These are phyloP conservation scores for Cryptus viduatorius DNA, from an alignment of 2,888 invertebrate species.

Conservation along the genomic window DNA sequence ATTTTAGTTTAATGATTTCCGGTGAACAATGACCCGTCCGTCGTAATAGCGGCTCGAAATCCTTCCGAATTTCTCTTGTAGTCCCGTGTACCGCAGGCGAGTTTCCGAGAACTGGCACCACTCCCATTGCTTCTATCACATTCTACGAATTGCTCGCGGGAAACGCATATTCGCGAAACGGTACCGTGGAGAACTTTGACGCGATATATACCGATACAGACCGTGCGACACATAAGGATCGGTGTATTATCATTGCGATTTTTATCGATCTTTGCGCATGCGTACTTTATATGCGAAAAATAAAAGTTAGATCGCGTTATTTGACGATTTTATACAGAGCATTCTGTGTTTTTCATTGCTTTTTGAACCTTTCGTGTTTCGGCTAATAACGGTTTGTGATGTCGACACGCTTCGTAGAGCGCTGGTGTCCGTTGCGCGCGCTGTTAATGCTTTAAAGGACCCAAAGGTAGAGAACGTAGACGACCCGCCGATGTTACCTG, in stretches of 20 bases:
- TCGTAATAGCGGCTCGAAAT: slow-evolving; percentile 77
- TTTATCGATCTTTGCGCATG: no score
- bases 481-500: slow-evolving; percentile 17
- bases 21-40: slow-evolving; percentile 78
- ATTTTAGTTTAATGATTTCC: slow-evolving; percentile 84
- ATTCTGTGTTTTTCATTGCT: neutral
- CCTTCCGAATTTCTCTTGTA: slow-evolving; percentile 6
- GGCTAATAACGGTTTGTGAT: slow-evolving; percentile 31
- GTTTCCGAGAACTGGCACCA: slow-evolving; percentile 20
- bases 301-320: neutral
- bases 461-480: slow-evolving; percentile 6
- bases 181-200: neutral
- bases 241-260: neutral
- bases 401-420: slow-evolving; percentile 35
- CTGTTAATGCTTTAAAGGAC: slow-evolving; percentile 34
- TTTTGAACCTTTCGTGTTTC: neutral
- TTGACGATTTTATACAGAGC: neutral
- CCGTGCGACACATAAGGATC: neutral
- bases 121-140: slow-evolving; percentile 45
- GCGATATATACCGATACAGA: neutral
- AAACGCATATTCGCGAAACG: slow-evolving; percentile 49
- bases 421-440: slow-evolving; percentile 49
- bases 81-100: slow-evolving; percentile 20
- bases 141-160: slow-evolving; percentile 78
- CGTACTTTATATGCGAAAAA: neutral